A percentile compares a stretch with the other conserved stretches of the same genome.
Evolutionary conservation across 2,797 vertebrate species (phyloP).

Genomic region (Pterois miles): DNA sequence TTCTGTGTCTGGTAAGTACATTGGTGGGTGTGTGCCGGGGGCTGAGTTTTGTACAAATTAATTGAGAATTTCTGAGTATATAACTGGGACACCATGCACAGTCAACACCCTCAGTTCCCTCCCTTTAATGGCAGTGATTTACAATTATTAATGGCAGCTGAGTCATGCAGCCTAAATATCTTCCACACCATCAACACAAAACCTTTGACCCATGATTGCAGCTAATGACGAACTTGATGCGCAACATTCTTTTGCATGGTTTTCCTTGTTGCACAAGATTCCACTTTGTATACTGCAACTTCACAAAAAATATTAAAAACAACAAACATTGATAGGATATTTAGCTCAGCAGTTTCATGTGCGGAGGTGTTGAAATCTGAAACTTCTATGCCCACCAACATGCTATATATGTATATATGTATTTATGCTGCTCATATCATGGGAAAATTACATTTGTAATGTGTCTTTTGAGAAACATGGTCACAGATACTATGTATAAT

Average conservation of each 20-base stretch:
- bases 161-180: neutral
- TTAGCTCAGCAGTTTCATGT: neutral
- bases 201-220: rapidly evolving
- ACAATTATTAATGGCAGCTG: rapidly evolving
- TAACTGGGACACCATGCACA: rapidly evolving
- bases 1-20: neutral
- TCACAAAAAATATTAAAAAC: too few relatives aligned
- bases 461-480: neutral
- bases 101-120: neutral
- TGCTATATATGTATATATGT: too few relatives aligned
- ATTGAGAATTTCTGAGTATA: neutral
- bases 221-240: neutral
- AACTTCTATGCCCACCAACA: neutral
- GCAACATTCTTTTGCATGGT: neutral
- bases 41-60: neutral
- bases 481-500: neutral
- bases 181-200: neutral
- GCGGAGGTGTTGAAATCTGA: neutral
- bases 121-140: neutral
- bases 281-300: too few relatives aligned
- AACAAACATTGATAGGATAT: neutral
- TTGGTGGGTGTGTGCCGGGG: neutral
- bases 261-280: neutral
- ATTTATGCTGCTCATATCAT: neutral
- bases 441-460: neutral